Percentiles rank a stretch among this genome's conserved stretches.
Evolutionary conservation across 2,113 vertebrate species (phyloP).

Genomic region (Alaudala cheleensis): DNA sequence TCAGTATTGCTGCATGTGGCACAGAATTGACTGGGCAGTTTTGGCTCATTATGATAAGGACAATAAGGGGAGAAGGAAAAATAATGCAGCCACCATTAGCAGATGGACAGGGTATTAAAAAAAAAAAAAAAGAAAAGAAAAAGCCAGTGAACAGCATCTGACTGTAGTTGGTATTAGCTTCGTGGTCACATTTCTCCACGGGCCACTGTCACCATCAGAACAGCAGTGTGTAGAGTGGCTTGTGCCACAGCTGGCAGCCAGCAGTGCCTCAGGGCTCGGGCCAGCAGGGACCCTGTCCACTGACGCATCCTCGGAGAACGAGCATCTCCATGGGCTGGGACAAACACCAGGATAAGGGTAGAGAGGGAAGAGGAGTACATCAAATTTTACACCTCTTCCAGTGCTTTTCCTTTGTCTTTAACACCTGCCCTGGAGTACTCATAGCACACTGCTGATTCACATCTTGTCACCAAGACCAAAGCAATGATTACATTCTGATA

Average conservation of each 20-base stretch:
- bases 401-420: not conserved
- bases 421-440: not conserved
- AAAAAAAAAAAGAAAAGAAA: not conserved
- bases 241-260: not conserved
- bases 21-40: not conserved
- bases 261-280: fast-evolving
- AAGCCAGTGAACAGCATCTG: not conserved
- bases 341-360: not conserved
- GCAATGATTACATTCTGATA: not conserved
- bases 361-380: not conserved
- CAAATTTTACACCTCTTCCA: not conserved
- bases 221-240: not conserved
- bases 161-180: not conserved
- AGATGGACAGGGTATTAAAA: not conserved
- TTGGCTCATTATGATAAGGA: not conserved
- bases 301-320: not conserved
- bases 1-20: not conserved
- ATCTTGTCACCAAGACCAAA: not conserved
- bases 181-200: not conserved
- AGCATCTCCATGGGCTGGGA: fast-evolving
- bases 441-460: not conserved
- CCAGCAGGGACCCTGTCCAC: not conserved
- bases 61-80: fast-evolving
- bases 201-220: not conserved
- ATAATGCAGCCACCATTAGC: not conserved